Conservation (phyloP, 2,113 vertebrate species). For the Saimiri boliviensis region DNA sequence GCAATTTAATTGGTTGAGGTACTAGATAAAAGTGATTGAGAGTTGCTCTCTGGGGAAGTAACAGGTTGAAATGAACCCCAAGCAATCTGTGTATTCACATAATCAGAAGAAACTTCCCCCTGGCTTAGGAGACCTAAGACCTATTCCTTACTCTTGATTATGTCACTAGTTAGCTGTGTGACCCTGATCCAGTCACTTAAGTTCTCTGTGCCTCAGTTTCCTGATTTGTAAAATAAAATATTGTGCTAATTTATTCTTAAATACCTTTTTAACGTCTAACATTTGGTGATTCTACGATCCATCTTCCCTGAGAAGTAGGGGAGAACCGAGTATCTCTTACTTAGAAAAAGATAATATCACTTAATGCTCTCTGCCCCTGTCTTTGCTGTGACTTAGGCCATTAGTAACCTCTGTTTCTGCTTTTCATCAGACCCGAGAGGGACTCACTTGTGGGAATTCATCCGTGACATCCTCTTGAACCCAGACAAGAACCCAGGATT, state of each 20-base stretch:
- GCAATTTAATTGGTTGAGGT: not conserved
- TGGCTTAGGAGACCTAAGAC: not conserved
- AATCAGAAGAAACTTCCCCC: not conserved
- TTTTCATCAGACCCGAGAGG: constrained; percentile 90
- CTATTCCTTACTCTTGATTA: not conserved
- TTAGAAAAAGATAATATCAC: not conserved
- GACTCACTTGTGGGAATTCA: constrained; percentile 98
- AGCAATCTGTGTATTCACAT: not conserved
- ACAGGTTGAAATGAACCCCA: not conserved
- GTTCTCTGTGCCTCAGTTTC: not conserved
- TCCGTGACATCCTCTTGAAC: constrained; percentile 96
- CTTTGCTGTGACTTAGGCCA: not conserved
- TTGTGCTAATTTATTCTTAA: not conserved
- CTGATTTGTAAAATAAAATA: not conserved
- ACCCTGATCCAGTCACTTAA: not conserved
- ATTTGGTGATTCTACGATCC: not conserved
- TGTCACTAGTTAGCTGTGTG: not conserved
- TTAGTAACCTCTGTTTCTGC: not conserved
- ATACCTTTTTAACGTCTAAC: not conserved
- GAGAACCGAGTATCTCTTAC: not conserved
- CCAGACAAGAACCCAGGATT: constrained; percentile 96
- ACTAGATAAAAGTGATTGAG: not conserved
- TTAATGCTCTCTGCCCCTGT: not conserved
- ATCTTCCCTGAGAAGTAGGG: not conserved
- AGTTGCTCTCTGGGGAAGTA: not conserved